Base-by-base conservation (phyloP, 2,888 invertebrate species). In the Drosophila stalkeri region DNA sequence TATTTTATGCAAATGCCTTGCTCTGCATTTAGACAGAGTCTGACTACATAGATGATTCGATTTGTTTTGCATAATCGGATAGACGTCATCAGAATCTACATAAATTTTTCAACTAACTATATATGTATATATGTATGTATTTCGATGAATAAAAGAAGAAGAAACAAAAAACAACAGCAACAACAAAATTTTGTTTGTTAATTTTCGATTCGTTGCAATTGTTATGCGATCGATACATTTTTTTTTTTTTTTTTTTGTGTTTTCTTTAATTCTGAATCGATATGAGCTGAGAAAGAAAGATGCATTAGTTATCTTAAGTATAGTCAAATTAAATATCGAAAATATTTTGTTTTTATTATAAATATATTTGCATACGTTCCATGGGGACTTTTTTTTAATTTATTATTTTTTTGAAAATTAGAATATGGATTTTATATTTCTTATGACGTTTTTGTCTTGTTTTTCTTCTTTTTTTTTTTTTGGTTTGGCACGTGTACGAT, bases 1-100 rank as follows among this genome's bases (percentile, higher is more conserved):
- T 72, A 64, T 66, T 41, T 65, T 75, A 79, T 80, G 80, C 80
- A 64, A 80, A 77, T 77, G 37, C 1, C n/a, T 23, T 78, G 77
- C 76, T 78, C 80, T 80, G 80, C 64, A 80, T 80, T 78, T 72
- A 35, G 72, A 68, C 76, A 75, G 63, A 56, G 51, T 44, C 62
- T 60, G 75, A 63, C 65, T 64, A 60, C 46, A 72, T 65, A 64
- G 60, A 77, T 77, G 62, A 75, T 75, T 64, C 41, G 27, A 49
- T 41, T 3, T 39, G n/a, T 67, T 75, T 75, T 47, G 80, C 75
- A 78, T 81, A 75, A 64, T 64, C 67, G 27, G 33, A 57, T 56
- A 51, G 31, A 49, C 46, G 56, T 57, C 47, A 65, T 57, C 60
- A 68, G 61, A 80, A 71, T 80, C 41, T 63, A 14, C 44, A 72